These are phyloP conservation scores for Oryzias melastigma DNA, from an alignment of 2,113 vertebrate species.

Conservation along the genomic window DNA sequence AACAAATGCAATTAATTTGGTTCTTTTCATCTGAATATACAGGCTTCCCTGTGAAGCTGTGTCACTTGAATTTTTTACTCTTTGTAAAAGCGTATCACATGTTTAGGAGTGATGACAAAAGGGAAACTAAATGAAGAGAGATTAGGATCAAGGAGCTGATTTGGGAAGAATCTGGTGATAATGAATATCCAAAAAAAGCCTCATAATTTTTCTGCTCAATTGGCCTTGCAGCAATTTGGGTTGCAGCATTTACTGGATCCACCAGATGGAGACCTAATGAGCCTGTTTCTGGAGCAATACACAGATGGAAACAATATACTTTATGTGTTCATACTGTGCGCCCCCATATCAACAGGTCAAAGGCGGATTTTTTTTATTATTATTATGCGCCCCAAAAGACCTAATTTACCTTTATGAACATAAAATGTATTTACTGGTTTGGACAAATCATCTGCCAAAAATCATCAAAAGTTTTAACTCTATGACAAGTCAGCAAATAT, in stretches of 20 bases:
- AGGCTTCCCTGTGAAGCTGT: constrained; percentile 3
- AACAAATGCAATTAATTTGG: constrained; percentile 3
- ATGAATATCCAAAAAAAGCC: constrained; percentile 64
- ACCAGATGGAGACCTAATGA: constrained; percentile 89
- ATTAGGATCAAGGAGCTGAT: constrained; percentile 23
- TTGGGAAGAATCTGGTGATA: constrained; percentile 44
- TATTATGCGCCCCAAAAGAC: too few species aligned
- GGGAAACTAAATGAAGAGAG: constrained; percentile 25
- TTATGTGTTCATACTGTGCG: constrained; percentile 48
- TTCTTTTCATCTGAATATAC: constrained; percentile 13
- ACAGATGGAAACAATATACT: constrained; percentile 74
- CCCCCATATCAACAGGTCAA: constrained; percentile 21
- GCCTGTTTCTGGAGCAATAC: constrained; percentile 72
- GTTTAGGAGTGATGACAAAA: constrained; percentile 15
- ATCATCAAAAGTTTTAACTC: too few species aligned
- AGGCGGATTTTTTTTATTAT: constrained; percentile 19
- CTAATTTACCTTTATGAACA: too few species aligned
- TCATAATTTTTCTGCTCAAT: constrained; percentile 84
- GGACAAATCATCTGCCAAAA: too few species aligned
- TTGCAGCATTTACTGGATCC: constrained; percentile 81
- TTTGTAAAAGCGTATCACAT: constrained; percentile 12
- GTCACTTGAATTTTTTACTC: constrained; percentile 9
- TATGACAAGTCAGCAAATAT: too few species aligned
- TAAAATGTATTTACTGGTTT: too few species aligned
- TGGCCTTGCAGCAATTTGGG: constrained; percentile 82